These are phyloP conservation scores for Dexiosoma caninum DNA, from an alignment of 2,888 invertebrate genomes.

Conservation along the genomic window DNA sequence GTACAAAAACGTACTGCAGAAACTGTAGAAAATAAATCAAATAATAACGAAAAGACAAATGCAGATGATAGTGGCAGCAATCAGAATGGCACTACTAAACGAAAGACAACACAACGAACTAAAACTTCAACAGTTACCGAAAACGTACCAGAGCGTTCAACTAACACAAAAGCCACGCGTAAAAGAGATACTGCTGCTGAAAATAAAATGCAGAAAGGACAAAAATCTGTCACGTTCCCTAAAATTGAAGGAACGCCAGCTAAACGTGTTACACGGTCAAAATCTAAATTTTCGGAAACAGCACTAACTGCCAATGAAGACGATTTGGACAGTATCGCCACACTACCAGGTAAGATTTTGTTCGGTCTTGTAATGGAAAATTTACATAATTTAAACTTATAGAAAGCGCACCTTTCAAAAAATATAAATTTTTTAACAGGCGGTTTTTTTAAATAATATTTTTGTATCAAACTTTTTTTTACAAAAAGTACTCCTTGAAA, in stretches of 20 bases:
- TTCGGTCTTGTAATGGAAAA: background rate
- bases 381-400: background rate
- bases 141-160: background rate
- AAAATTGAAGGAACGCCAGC: background rate
- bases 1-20: background rate
- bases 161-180: background rate
- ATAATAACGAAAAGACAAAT: background rate
- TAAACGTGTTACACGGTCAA: constrained; percentile 48
- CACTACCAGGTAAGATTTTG: constrained; percentile 25
- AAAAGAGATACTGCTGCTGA: background rate
- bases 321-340: background rate
- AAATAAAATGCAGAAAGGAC: background rate
- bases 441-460: too few relatives aligned
- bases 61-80: background rate
- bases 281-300: constrained; percentile 29
- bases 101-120: background rate
- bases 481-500: too few relatives aligned
- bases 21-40: background rate
- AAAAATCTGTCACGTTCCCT: background rate
- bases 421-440: too few relatives aligned
- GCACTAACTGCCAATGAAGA: background rate
- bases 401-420: too few relatives aligned
- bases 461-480: too few relatives aligned
- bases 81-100: background rate
- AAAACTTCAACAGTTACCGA: background rate